These are phyloP conservation scores for Eubasilissa splendida DNA, from an alignment of 2,888 invertebrate species.

Conservation along the genomic window DNA sequence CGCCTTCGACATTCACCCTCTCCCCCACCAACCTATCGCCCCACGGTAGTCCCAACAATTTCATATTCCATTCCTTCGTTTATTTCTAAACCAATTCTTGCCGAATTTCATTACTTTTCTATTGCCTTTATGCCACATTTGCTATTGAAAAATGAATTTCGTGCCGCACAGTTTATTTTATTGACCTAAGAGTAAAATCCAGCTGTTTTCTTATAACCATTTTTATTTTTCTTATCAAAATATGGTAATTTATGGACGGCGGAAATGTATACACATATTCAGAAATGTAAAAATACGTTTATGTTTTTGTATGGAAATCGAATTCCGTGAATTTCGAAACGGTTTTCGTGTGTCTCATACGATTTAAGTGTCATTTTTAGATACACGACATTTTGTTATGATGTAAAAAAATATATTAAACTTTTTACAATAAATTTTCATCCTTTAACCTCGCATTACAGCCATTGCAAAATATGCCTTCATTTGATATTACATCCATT, in stretches of 20 bases:
- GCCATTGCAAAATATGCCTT: no score
- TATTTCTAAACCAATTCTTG: conserved; percentile 36
- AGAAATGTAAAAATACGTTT: conserved; percentile 25
- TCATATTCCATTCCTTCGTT: conserved; percentile 37
- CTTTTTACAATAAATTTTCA: no score
- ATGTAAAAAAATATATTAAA: no score
- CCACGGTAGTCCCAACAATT: conserved; percentile 27
- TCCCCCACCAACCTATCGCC: neutral
- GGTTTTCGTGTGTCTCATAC: neutral
- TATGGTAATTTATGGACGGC: conserved; percentile 31
- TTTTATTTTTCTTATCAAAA: conserved; percentile 35
- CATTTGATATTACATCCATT: no score
- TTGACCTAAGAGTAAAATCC: conserved; percentile 37
- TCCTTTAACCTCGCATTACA: no score
- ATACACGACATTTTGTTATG: neutral
- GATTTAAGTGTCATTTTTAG: conserved; percentile 1
- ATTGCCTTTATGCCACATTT: conserved; percentile 27
- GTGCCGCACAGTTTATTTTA: conserved; percentile 30
- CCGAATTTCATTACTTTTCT: conserved; percentile 38
- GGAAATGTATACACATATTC: conserved; percentile 31
- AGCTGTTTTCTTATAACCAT: conserved; percentile 24
- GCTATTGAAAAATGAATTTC: conserved; percentile 38
- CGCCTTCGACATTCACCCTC: conserved; percentile 6
- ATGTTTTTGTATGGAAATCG: conserved; percentile 25
- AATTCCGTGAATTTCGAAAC: conserved; percentile 5